Percentiles rank a stretch among this genome's conserved stretches.
Evolutionary conservation across 2,113 vertebrate species (phyloP).

Genomic region (Atlantisia rogersi): DNA sequence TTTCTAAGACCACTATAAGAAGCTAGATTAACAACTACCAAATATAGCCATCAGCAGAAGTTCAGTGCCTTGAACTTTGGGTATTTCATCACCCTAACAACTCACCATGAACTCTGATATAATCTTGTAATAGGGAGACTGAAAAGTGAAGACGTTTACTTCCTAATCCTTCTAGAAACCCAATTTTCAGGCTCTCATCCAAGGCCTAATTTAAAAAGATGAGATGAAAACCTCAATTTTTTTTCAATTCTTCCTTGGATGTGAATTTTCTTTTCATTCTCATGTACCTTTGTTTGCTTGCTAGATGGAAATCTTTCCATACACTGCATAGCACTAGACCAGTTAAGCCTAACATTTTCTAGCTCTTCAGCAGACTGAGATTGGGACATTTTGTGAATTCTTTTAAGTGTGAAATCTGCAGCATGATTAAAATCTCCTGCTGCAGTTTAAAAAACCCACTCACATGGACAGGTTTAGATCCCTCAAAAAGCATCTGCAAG

Average conservation of each 20-base stretch:
- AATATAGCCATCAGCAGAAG: background rate
- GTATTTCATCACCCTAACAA: constrained; percentile 11
- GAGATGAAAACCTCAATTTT: background rate
- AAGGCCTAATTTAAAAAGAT: background rate
- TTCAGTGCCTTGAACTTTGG: background rate
- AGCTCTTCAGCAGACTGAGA: constrained; percentile 46
- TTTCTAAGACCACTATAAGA: background rate
- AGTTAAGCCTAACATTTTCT: constrained; percentile 45
- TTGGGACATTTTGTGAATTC: constrained; percentile 43
- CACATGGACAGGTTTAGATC: constrained; percentile 24
- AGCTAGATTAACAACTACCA: background rate
- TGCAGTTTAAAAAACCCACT: background rate
- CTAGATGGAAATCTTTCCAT: constrained; percentile 20
- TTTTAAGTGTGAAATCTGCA: constrained; percentile 62
- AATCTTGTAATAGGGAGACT: background rate
- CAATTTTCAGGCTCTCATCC: background rate
- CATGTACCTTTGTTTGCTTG: background rate
- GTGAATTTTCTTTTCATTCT: constrained; percentile 15
- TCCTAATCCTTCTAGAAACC: background rate
- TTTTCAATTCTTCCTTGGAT: background rate
- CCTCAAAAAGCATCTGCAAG: constrained; percentile 44
- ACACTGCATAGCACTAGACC: background rate
- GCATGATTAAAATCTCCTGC: constrained; percentile 55
- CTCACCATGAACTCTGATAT: background rate
- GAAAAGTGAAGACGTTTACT: background rate